Conservation (phyloP, 2,888 invertebrate genomes). For the Kuschelorhynchus macadamiae region DNA sequence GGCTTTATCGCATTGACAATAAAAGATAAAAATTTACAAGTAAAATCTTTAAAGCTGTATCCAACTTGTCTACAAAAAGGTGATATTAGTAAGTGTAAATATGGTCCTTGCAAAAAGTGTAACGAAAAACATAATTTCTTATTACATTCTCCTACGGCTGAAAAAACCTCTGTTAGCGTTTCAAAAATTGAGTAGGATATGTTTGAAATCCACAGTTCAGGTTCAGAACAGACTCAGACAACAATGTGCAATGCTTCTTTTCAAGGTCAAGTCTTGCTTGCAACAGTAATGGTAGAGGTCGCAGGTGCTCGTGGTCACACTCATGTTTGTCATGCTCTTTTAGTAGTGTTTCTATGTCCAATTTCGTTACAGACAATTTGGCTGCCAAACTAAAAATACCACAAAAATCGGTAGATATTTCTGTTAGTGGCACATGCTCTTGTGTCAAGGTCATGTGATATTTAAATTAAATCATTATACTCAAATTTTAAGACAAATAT, state of each 20-base stretch:
- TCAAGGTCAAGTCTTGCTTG: not conserved
- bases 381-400: not conserved
- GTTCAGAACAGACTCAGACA: too few species aligned
- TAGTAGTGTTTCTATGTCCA: not conserved
- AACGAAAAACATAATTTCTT: not conserved
- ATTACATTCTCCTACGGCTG: not conserved
- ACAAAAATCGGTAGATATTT: not conserved
- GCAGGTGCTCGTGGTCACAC: not conserved
- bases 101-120: not conserved
- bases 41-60: not conserved
- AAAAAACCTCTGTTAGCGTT: too few species aligned
- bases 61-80: not conserved
- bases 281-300: not conserved
- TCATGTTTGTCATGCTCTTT: not conserved
- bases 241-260: not conserved
- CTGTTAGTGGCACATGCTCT: not conserved
- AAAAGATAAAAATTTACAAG: not conserved
- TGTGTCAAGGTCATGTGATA: not conserved
- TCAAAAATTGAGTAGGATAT: too few species aligned
- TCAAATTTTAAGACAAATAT: not conserved
- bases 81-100: not conserved
- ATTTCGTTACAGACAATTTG: not conserved
- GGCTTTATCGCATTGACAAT: not conserved
- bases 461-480: too few species aligned
- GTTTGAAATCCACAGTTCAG: too few species aligned